Percentiles rank a stretch among this genome's conserved stretches.
These are phyloP conservation scores for Noturus placidus DNA, from an alignment of 2,113 vertebrate species.

Conservation along the genomic window DNA sequence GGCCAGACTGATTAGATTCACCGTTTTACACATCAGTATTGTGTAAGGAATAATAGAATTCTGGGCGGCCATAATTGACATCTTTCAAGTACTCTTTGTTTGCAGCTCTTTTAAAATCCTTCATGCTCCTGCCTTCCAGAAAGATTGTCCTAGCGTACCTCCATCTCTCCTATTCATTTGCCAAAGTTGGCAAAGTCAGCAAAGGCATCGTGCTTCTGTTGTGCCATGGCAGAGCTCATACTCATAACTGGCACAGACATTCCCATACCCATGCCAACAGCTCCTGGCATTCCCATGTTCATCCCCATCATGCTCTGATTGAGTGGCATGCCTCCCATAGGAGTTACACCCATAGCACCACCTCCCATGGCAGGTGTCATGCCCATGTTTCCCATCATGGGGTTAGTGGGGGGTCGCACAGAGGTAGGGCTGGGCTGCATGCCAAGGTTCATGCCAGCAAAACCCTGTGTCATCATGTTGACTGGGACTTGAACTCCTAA, in stretches of 20 bases:
- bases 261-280: conserved; percentile 78
- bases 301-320: conserved; percentile 77
- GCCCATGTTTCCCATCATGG: conserved; percentile 74
- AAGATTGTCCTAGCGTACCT: conserved; percentile 53
- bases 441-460: conserved; percentile 84
- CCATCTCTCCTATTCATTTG: conserved; percentile 80
- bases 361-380: conserved; percentile 51
- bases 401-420: conserved; percentile 71
- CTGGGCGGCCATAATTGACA: conserved; percentile 62
- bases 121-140: conserved; percentile 70
- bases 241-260: conserved; percentile 63
- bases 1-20: conserved; percentile 58
- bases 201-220: conserved; percentile 95
- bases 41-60: conserved; percentile 50
- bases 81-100: conserved; percentile 82
- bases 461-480: conserved; percentile 86
- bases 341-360: conserved; percentile 32
- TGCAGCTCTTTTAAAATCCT: conserved; percentile 86
- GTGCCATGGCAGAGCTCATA: conserved; percentile 78
- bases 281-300: conserved; percentile 70
- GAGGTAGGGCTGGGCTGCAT: conserved; percentile 73
- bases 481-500: conserved; percentile 80
- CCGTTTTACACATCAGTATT: conserved; percentile 36
- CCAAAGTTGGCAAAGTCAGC: conserved; percentile 98
- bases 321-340: conserved; percentile 72